phyloP scores from a whole-genome alignment of 2,113 vertebrate genomes.

The Sardina pilchardus region DNA sequence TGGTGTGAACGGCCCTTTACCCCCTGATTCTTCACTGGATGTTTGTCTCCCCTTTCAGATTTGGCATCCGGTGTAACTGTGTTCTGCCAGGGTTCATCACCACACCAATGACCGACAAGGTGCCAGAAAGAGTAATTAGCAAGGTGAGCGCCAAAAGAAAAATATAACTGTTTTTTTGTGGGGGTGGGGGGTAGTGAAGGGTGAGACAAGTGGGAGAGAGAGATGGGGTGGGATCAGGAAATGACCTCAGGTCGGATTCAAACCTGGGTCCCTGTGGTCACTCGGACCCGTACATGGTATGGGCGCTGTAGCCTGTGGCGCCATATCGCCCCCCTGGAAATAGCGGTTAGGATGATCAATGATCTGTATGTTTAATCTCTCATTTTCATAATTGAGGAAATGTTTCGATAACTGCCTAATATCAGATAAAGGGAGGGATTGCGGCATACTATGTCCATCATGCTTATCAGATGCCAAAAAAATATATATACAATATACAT shows the following conservation, averaged over 20 bases:
- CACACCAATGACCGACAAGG: slow-evolving; percentile 83
- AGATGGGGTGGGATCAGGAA: no score
- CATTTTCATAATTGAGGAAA: not conserved
- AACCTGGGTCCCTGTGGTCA: no score
- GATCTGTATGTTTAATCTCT: not conserved
- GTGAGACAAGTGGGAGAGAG: no score
- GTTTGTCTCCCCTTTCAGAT: slow-evolving; percentile 58
- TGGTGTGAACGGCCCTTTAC: not conserved
- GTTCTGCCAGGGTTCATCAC: slow-evolving; percentile 82
- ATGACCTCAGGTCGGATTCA: no score
- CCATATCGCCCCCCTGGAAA: no score
- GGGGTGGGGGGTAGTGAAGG: no score
- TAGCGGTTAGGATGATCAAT: no score
- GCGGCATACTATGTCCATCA: not conserved
- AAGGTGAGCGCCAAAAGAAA: slow-evolving; percentile 67
- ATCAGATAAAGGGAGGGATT: not conserved
- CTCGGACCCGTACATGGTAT: no score
- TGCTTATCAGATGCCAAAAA: not conserved
- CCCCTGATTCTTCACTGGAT: not conserved
- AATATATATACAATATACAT: no score
- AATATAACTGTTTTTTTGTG: no score
- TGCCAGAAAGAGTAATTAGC: slow-evolving; percentile 80
- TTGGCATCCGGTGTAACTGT: slow-evolving; percentile 83
- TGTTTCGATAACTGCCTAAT: not conserved
- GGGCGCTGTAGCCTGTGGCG: no score